These are phyloP conservation scores for Pheosia tremula DNA, from an alignment of 2,888 invertebrate species.

Conservation along the genomic window DNA sequence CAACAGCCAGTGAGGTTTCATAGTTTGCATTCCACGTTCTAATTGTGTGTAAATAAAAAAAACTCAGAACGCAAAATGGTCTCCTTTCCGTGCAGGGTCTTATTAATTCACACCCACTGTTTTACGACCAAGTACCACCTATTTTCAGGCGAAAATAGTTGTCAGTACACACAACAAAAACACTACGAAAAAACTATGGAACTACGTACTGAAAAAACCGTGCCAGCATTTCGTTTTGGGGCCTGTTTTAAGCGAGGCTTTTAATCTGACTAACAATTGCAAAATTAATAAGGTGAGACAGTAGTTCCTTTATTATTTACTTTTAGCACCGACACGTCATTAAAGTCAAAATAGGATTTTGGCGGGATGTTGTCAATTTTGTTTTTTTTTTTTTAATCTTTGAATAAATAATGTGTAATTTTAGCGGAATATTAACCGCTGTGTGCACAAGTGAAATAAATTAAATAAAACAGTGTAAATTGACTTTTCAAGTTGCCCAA, in stretches of 20 bases:
- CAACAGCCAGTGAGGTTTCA: too few species aligned
- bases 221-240: constrained; percentile 76
- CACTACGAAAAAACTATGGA: constrained; percentile 61
- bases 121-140: not conserved
- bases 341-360: not conserved
- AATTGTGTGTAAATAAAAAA: too few species aligned
- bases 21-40: too few species aligned
- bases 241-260: constrained; percentile 57
- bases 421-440: too few species aligned
- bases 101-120: constrained; percentile 10
- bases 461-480: too few species aligned
- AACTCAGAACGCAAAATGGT: too few species aligned
- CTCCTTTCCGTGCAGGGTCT: not conserved
- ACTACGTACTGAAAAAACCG: constrained; percentile 64
- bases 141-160: constrained; percentile 60
- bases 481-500: too few species aligned
- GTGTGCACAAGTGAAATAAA: too few species aligned
- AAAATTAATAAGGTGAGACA: constrained; percentile 63
- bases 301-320: constrained; percentile 7
- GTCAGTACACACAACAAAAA: constrained; percentile 56
- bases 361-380: too few species aligned
- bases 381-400: too few species aligned
- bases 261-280: constrained; percentile 64
- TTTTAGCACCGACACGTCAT: constrained; percentile 16
- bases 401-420: too few species aligned